These are phyloP conservation scores for Bubo blakistoni DNA, from an alignment of 2,113 vertebrate species.

Conservation along the genomic window DNA sequence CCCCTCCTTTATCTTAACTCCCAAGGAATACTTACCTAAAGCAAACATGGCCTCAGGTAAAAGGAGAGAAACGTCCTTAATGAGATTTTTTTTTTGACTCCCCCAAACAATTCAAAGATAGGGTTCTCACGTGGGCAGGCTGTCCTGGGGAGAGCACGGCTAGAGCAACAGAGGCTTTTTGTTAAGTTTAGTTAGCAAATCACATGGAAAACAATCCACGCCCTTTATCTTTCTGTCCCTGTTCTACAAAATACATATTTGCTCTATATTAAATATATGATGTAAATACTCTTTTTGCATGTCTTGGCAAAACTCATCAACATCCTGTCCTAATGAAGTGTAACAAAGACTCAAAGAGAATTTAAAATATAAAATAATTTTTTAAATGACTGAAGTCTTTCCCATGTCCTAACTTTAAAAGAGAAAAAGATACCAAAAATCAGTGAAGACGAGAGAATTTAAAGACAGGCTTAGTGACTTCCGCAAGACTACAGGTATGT, in stretches of 20 bases:
- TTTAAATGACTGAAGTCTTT: not conserved
- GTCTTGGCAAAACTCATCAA: not conserved
- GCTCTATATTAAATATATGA: not conserved
- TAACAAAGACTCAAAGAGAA: not conserved
- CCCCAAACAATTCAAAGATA: not conserved
- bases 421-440: not conserved
- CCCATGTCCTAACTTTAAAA: not conserved
- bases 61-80: not conserved
- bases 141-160: not conserved
- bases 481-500: not conserved
- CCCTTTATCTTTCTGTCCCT: not conserved
- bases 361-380: not conserved
- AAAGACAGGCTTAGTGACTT: not conserved
- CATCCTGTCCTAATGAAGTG: not conserved
- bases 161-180: not conserved
- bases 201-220: fast-evolving
- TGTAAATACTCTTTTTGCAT: not conserved
- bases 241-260: not conserved
- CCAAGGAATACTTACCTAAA: not conserved
- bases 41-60: constrained; percentile 34
- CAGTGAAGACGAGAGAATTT: not conserved
- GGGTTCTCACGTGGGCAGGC: not conserved
- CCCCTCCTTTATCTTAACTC: constrained; percentile 8
- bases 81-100: not conserved
- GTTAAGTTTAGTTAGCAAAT: not conserved